Conservation (phyloP, 2,797 vertebrate genomes). For the Carapus acus region DNA sequence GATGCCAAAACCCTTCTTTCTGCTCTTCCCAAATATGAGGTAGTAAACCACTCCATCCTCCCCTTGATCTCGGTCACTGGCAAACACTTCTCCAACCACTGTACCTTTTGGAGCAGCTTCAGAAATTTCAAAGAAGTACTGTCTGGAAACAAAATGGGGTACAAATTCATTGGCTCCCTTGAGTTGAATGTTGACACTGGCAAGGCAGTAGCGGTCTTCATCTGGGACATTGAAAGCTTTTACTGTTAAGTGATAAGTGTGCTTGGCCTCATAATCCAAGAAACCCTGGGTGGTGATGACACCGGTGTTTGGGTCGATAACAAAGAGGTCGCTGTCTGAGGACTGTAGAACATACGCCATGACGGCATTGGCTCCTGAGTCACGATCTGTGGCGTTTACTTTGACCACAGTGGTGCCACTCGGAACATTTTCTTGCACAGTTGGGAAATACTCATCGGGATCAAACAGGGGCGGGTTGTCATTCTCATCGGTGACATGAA, state of each 20-base stretch:
- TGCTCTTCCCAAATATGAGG: conserved; percentile 90
- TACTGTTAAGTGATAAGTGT: conserved; percentile 90
- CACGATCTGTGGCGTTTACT: conserved; percentile 83
- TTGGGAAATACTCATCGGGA: conserved; percentile 85
- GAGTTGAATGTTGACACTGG: conserved; percentile 87
- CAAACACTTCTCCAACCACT: conserved; percentile 91
- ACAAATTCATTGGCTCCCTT: conserved; percentile 96
- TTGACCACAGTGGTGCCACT: conserved; percentile 92
- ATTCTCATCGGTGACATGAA: conserved; percentile 88
- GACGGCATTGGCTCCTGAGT: conserved; percentile 86
- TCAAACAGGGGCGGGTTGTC: conserved; percentile 89
- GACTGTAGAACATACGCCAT: conserved; percentile 90
- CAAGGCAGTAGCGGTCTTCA: conserved; percentile 93
- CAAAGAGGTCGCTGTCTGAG: conserved; percentile 95
- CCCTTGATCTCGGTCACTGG: conserved; percentile 94
- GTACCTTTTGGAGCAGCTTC: conserved; percentile 88
- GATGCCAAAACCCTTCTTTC: conserved; percentile 90
- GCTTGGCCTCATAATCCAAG: conserved; percentile 95
- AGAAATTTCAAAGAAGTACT: conserved; percentile 97
- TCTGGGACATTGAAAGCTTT: conserved; percentile 98
- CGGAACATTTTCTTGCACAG: conserved; percentile 91
- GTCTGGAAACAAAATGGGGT: conserved; percentile 95
- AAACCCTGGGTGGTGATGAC: conserved; percentile 97
- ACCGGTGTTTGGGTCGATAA: conserved; percentile 94
- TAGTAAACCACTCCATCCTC: conserved; percentile 91